Conservation (phyloP, 2,888 invertebrate species). For the Pyrrhosoma nymphula region DNA sequence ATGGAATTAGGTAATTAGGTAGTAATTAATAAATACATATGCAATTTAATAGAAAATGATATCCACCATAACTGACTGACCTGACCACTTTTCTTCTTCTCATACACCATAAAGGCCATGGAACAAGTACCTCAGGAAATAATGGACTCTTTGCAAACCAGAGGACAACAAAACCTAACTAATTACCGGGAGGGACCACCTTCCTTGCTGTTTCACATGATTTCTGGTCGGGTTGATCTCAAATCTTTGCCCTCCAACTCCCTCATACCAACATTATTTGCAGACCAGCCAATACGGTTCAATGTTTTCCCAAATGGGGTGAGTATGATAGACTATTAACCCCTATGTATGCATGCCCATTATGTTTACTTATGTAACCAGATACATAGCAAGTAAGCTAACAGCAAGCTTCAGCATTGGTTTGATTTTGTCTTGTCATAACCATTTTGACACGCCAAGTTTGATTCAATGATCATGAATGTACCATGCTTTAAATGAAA, state of each 20-base stretch:
- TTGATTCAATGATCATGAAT: no score
- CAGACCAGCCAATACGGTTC: constrained; percentile 52
- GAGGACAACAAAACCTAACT: constrained; percentile 39
- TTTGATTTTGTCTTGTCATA: no score
- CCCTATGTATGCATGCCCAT: not conserved
- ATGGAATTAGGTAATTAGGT: no score
- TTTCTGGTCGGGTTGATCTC: constrained; percentile 49
- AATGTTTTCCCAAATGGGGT: constrained; percentile 67
- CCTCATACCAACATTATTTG: constrained; percentile 42
- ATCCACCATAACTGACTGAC: not conserved
- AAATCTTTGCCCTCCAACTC: constrained; percentile 31
- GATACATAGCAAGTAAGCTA: no score
- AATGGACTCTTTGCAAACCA: not conserved
- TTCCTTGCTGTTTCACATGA: constrained; percentile 50
- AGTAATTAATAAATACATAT: no score
- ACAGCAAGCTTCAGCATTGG: no score
- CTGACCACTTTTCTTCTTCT: not conserved
- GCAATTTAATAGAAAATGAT: no score
- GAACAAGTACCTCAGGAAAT: not conserved
- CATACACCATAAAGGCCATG: constrained; percentile 4
- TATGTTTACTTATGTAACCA: no score
- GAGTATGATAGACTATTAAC: not conserved
- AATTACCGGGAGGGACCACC: constrained; percentile 54
- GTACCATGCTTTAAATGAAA: no score
- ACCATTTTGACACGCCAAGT: no score